These are phyloP conservation scores for Yponomeuta plumbellus DNA, from an alignment of 2,888 invertebrate species.

Conservation along the genomic window DNA sequence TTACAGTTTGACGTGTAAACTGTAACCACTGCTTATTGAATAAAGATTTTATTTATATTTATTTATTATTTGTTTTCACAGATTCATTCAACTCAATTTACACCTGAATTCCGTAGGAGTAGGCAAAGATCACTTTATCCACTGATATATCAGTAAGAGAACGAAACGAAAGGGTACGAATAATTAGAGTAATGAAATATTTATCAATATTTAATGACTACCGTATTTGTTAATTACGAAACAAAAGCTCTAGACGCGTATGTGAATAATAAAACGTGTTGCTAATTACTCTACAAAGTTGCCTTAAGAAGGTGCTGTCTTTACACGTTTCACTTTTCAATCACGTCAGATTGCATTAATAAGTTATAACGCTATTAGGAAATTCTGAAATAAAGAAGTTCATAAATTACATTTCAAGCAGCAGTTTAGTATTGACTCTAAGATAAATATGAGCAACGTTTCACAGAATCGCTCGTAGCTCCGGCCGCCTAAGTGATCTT, in stretches of 20 bases:
- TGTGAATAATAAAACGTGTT: slow-evolving; percentile 15
- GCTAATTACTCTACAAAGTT: slow-evolving; percentile 11
- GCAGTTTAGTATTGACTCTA: too few relatives aligned
- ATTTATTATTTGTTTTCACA: too few relatives aligned
- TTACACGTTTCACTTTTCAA: background rate
- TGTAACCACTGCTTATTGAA: too few relatives aligned
- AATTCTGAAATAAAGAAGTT: background rate
- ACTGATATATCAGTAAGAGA: background rate
- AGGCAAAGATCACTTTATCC: background rate
- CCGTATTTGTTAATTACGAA: slow-evolving; percentile 1
- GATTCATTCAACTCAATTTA: too few relatives aligned
- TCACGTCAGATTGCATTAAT: background rate
- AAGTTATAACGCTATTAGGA: background rate
- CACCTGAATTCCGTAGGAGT: background rate
- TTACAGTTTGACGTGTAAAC: too few relatives aligned
- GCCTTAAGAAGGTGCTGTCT: background rate
- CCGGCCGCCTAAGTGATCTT: too few relatives aligned
- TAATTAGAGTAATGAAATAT: background rate
- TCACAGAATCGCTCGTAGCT: too few relatives aligned
- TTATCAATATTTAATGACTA: slow-evolving; percentile 7
- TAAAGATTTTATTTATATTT: too few relatives aligned
- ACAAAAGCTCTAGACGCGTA: slow-evolving; percentile 9
- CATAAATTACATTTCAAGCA: background rate
- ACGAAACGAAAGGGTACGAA: background rate
- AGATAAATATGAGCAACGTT: too few relatives aligned